These are phyloP conservation scores for Chrysaora quinquecirrha DNA, from an alignment of 30 jellyfish, hydroid and myxozoan genomes.

Conservation along the genomic window DNA sequence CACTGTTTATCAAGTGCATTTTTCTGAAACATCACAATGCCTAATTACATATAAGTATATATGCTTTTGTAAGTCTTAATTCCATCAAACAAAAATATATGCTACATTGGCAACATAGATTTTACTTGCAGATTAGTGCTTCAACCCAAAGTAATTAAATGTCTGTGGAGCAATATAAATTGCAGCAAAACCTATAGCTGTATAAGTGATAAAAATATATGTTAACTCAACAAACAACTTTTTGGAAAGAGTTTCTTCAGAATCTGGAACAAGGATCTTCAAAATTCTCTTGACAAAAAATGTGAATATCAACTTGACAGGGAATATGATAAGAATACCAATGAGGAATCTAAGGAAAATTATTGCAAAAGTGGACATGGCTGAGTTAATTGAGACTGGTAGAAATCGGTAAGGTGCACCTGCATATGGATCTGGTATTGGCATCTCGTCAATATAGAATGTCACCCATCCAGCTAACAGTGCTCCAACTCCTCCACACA, in stretches of 20 bases:
- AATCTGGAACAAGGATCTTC: conserved; percentile 40
- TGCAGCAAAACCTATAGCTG: conserved; percentile 90
- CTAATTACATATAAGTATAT: too few relatives aligned
- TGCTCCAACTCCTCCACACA: conserved; percentile 93
- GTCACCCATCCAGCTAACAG: conserved; percentile 77
- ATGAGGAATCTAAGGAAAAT: conserved; percentile 53
- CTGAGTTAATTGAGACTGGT: conserved; percentile 15
- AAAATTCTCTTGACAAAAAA: conserved; percentile 40
- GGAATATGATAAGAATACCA: conserved; percentile 77
- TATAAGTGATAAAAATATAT: conserved; percentile 73
- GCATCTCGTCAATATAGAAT: conserved; percentile 76
- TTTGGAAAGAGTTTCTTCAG: conserved; percentile 49
- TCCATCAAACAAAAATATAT: too few relatives aligned
- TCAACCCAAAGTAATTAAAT: conserved; percentile 70
- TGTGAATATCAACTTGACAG: conserved; percentile 71
- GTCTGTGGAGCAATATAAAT: conserved; percentile 85
- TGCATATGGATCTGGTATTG: conserved; percentile 85
- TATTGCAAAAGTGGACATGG: conserved; percentile 18
- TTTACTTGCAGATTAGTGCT: too few relatives aligned
- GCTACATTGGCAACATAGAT: too few relatives aligned
- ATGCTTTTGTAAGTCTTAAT: too few relatives aligned
- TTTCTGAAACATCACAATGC: too few relatives aligned
- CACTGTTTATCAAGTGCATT: too few relatives aligned
- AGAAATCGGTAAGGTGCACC: conserved; percentile 66
- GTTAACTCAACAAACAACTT: conserved; percentile 78